These are phyloP conservation scores for Orthonyx spaldingii DNA, from an alignment of 2,113 vertebrate species.

Conservation along the genomic window DNA sequence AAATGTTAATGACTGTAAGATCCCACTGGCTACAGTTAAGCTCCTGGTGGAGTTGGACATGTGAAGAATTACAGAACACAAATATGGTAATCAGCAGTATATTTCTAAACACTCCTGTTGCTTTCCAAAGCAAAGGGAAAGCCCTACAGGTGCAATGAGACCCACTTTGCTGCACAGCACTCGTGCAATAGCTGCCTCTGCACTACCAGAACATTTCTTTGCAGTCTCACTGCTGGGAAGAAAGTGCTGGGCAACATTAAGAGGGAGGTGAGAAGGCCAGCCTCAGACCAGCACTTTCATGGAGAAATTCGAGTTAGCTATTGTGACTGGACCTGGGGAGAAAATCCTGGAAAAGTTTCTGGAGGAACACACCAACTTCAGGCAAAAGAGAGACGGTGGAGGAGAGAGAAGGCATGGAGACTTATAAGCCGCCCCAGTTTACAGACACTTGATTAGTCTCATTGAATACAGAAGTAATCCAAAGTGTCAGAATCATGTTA, in stretches of 20 bases:
- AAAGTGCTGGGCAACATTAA: neutral
- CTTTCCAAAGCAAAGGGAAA: neutral
- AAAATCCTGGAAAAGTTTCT: neutral
- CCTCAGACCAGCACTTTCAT: neutral
- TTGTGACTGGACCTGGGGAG: neutral
- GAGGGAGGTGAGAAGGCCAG: neutral
- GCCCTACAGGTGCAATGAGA: neutral
- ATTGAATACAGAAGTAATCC: neutral
- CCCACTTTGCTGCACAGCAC: neutral
- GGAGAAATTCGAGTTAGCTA: neutral
- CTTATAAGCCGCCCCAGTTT: neutral
- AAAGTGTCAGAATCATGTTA: neutral
- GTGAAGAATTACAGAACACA: conserved; percentile 53
- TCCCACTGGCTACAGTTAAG: conserved; percentile 59
- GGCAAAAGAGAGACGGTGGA: accelerated
- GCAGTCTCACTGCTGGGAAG: neutral
- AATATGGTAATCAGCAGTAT: conserved; percentile 35
- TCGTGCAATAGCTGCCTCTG: neutral
- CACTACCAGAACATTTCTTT: neutral
- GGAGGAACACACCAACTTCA: neutral
- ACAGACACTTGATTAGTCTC: neutral
- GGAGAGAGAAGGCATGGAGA: neutral
- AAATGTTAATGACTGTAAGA: conserved; percentile 62
- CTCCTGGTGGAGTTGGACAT: conserved; percentile 45
- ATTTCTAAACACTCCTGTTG: conserved; percentile 26